These are phyloP conservation scores for Fulica atra DNA, from an alignment of 2,113 vertebrate genomes.

Conservation along the genomic window DNA sequence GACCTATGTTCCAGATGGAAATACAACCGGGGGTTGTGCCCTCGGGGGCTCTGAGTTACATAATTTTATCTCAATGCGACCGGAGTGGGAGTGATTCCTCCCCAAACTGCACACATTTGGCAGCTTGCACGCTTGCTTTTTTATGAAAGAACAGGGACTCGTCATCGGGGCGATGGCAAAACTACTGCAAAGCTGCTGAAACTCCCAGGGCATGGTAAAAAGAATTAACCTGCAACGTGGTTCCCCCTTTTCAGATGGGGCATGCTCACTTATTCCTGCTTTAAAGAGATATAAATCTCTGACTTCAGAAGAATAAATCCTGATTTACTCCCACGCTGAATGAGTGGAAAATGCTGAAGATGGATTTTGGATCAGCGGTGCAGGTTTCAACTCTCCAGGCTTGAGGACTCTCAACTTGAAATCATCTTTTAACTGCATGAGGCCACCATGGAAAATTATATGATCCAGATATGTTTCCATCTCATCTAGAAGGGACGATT, in stretches of 20 bases:
- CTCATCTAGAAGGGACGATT: neutral
- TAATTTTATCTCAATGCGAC: neutral
- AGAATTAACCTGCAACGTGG: neutral
- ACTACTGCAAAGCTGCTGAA: neutral
- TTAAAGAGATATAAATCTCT: neutral
- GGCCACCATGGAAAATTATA: neutral
- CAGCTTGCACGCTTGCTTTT: neutral
- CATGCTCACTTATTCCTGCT: neutral
- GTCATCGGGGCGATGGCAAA: neutral
- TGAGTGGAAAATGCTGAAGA: neutral
- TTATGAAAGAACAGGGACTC: neutral
- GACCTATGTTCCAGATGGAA: neutral
- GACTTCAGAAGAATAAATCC: neutral
- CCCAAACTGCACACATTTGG: neutral
- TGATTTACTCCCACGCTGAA: neutral
- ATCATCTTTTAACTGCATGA: neutral
- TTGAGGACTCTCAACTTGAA: neutral
- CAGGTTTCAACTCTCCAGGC: neutral
- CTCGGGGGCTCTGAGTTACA: neutral
- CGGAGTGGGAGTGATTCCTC: neutral
- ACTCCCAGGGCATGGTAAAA: neutral
- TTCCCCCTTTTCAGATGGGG: neutral
- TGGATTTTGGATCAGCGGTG: neutral
- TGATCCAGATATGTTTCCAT: neutral
- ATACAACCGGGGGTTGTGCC: neutral